Evolutionary conservation across 2,888 invertebrate genomes (phyloP), one percentile per base, ranked within the genome.

Genomic region (Chydorus sphaericus): DNA sequence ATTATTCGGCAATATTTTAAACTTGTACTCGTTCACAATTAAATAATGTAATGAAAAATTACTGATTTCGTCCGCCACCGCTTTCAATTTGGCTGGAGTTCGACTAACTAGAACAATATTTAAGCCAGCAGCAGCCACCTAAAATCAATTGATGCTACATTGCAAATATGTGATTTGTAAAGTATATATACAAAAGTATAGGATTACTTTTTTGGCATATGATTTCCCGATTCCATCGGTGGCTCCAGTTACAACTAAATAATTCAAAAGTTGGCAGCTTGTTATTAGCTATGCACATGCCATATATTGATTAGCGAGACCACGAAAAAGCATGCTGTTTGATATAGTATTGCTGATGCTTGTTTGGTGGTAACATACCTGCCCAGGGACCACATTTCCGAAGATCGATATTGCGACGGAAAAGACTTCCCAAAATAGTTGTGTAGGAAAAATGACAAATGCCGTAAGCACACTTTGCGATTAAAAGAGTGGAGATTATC

Each of bases 381-480:
- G 54, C 54, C 54, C 54, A 54, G 16, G 39, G 44, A 10, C 54
- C 54, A 14, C 48, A 54, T 23, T 44, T 54, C 11, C 48, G 39
- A 6, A 54, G 6, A 16, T 44, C 20, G 6, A 48, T 23, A 28
- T 39, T 38, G 6, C 30, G 44, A 14, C 54, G 44, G 3, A 54
- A 29, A 30, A 23, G n/a, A 10, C 23, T 29, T 2, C 54, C 54
- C 31, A 54, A 31, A 39, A 18, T 29, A 16, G 18, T 54, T n/a
- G 48, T 48, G 23, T 54, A 54, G 16, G 48, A 23, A 54, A 54
- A 54, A 54, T 44, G 39, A 16, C 54, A 16, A 30, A 54, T 28
- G 29, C 33, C 33, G 44, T 39, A 54, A 37, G 30, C 37, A n/a
- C n/a, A n/a, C n/a, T n/a, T n/a, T n/a, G n/a, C n/a, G n/a, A n/a